Base-by-base conservation (phyloP, 1,140 invertebrate species). In the Aphaenogaster ashmeadi region DNA sequence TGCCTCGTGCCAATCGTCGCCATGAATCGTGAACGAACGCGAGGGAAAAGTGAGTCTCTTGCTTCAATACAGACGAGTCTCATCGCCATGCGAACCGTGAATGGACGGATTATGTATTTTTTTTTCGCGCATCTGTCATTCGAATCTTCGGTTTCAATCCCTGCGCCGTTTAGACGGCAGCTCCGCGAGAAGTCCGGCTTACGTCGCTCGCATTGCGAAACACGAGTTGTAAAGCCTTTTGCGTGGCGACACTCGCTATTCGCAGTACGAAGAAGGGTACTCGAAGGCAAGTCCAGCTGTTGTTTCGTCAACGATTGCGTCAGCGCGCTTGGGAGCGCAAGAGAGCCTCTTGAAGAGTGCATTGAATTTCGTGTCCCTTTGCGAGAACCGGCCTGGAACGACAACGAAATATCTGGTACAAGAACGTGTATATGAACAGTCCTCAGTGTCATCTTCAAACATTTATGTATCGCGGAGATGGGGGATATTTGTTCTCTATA, bases 231-330 rank as follows among this genome's bases (percentile, higher is more conserved):
- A 50, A n/a, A 15, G 13, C 27, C 33, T 21, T 64, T 58, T 71
- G 54, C 41, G 18, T 38, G 67, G 41, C 54, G 69, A 84, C 80
- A 75, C 41, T 81, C 79, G 38, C 50, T 69, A 54, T 41, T 58
- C 52, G 52, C 38, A 41, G 27, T 84, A 84, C 69, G 80, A 75
- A 62, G 54, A 84, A 84, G 80, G 80, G 54, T 60, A 84, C 69
- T 47, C 18, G 69, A 75, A 84, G 54, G 54, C 54, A 33, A 75
- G 56, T 84, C 69, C 80, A 74, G 80, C 69, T 84, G 80, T 84
- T 84, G 80, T 84, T 84, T 84, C 80, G 80, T 84, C 80, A 84
- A 69, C 69, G 80, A 74, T 84, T 84, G 54, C 54, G 69, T 84
- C 80, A 84, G 54, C 18, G 18, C 27, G 21, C 80, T 72, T n/a